A percentile compares a stretch with the other conserved stretches of the same genome.
These are phyloP conservation scores for Lepus americanus DNA, from an alignment of 2,113 vertebrate genomes.

Conservation along the genomic window DNA sequence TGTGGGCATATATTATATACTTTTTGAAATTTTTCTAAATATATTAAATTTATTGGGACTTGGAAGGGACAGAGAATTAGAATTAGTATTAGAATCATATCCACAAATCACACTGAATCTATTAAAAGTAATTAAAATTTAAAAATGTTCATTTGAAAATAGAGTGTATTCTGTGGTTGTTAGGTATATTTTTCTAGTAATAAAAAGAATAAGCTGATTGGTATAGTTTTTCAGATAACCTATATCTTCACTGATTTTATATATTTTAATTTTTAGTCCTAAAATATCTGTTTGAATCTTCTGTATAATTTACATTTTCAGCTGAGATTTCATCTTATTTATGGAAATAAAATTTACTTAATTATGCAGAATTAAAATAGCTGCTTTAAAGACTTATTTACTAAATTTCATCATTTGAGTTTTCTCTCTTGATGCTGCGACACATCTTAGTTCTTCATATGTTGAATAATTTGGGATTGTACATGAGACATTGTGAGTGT, in stretches of 20 bases:
- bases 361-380: constrained; percentile 3
- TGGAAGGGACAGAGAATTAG: too few species aligned
- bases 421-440: neutral
- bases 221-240: neutral
- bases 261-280: neutral
- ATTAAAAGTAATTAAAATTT: too few species aligned
- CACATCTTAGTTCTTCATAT: neutral
- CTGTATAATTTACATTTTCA: constrained; percentile 11
- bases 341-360: neutral
- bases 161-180: neutral
- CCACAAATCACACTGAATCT: too few species aligned
- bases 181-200: neutral
- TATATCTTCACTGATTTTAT: neutral
- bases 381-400: neutral
- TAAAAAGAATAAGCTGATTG: neutral
- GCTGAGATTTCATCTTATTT: neutral
- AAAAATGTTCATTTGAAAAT: neutral
- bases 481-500: neutral
- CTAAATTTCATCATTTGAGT: neutral
- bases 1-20: neutral
- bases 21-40: neutral
- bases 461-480: neutral
- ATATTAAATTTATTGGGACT: neutral
- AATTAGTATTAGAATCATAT: too few species aligned
- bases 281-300: neutral